Evolutionary conservation across 1,140 invertebrate genomes (phyloP).

Genomic region (Ruditapes philippinarum): DNA sequence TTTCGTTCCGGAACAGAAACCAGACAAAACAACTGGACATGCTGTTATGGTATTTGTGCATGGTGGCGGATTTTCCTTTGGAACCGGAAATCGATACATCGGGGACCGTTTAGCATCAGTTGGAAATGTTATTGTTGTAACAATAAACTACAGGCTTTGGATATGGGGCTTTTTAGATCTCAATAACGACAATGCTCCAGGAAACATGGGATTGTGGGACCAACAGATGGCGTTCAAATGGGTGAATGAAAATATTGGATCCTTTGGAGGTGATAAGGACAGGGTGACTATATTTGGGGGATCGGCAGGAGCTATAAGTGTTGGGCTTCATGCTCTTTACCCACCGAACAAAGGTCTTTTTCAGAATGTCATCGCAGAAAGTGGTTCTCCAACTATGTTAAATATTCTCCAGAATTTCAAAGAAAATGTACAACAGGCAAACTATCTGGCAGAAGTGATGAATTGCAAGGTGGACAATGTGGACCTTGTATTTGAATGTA

Average conservation of each 20-base stretch:
- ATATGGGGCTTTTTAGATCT: constrained; percentile 88
- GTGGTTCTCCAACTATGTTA: constrained; percentile 50
- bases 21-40: constrained; percentile 19
- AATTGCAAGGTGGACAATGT: neutral
- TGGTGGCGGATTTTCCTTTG: constrained; percentile 69
- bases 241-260: constrained; percentile 85
- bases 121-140: constrained; percentile 87
- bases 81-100: constrained; percentile 74
- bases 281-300: constrained; percentile 76
- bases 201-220: constrained; percentile 66
- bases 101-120: constrained; percentile 81
- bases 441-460: neutral
- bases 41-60: constrained; percentile 74
- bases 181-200: constrained; percentile 86
- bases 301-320: constrained; percentile 63
- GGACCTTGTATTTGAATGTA: neutral
- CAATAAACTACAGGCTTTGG: constrained; percentile 88
- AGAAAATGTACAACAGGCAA: neutral
- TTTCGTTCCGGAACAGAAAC: constrained; percentile 90
- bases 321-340: constrained; percentile 36
- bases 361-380: constrained; percentile 70
- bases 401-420: neutral
- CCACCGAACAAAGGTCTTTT: constrained; percentile 80
- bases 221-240: constrained; percentile 82
- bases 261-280: constrained; percentile 76